These are phyloP conservation scores for Distichodus sexfasciatus DNA, from an alignment of 2,797 vertebrate genomes.

Conservation along the genomic window DNA sequence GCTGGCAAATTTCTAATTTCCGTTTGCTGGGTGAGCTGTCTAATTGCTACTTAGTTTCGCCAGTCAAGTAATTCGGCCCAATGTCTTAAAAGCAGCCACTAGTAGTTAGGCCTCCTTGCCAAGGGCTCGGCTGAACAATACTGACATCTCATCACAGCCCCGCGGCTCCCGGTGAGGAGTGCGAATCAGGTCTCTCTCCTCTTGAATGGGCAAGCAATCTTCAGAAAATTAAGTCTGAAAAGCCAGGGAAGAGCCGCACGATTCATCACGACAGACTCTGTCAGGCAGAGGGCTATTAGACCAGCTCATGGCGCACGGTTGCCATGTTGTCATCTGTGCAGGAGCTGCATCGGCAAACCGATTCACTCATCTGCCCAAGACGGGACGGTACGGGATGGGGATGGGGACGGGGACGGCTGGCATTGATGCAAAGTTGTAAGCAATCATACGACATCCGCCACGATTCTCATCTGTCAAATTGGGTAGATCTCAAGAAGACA, in stretches of 20 bases:
- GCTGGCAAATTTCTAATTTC: slow-evolving; percentile 74
- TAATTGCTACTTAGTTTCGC: slow-evolving; percentile 74
- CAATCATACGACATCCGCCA: slow-evolving; percentile 29
- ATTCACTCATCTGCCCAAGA: slow-evolving; percentile 40
- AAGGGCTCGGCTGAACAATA: slow-evolving; percentile 61
- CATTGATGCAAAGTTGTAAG: slow-evolving; percentile 28
- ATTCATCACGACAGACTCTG: slow-evolving; percentile 73
- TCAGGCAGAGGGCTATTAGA: slow-evolving; percentile 73
- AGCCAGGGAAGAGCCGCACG: slow-evolving; percentile 71
- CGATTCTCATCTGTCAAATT: slow-evolving; percentile 46
- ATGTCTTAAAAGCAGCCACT: slow-evolving; percentile 66
- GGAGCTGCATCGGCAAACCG: slow-evolving; percentile 46
- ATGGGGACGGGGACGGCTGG: slow-evolving; percentile 31
- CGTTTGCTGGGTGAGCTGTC: slow-evolving; percentile 64
- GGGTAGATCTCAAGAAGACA: slow-evolving; percentile 5
- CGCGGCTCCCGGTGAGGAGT: slow-evolving; percentile 57
- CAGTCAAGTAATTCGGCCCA: slow-evolving; percentile 70
- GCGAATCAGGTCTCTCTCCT: slow-evolving; percentile 70
- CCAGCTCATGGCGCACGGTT: slow-evolving; percentile 36
- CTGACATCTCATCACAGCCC: slow-evolving; percentile 66
- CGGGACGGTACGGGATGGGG: no score
- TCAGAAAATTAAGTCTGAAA: slow-evolving; percentile 83
- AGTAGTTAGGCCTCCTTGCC: slow-evolving; percentile 63
- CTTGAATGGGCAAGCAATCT: slow-evolving; percentile 83
- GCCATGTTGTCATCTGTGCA: slow-evolving; percentile 50